phyloP scores from a whole-genome alignment of 2,113 vertebrate genomes.

The Myotis davidii region DNA sequence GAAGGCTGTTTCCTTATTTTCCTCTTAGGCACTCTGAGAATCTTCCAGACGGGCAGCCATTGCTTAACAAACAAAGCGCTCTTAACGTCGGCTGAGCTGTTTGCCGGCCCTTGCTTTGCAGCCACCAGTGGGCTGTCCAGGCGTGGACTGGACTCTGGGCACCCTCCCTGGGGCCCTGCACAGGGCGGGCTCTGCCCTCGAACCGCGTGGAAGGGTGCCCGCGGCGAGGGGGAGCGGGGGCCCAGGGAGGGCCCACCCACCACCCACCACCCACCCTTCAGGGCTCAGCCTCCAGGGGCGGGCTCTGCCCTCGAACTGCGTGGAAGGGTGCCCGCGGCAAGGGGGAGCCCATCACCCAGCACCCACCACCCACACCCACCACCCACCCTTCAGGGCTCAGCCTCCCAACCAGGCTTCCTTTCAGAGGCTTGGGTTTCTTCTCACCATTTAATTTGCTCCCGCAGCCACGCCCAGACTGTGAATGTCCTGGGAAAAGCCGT shows the following conservation, averaged over 20 bases:
- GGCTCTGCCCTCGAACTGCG: background rate
- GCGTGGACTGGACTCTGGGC: background rate
- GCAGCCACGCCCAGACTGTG: constrained; percentile 57
- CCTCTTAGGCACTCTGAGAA: background rate
- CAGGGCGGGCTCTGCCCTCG: background rate
- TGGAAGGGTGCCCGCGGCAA: accelerated
- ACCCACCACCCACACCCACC: background rate
- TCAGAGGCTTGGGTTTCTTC: constrained; percentile 1
- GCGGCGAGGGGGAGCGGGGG: accelerated
- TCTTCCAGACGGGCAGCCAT: background rate
- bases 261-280: background rate
- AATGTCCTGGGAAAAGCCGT: constrained; percentile 66
- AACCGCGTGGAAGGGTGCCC: accelerated
- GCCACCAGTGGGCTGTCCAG: accelerated
- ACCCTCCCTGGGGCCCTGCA: background rate
- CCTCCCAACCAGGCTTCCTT: background rate
- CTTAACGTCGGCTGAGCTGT: background rate
- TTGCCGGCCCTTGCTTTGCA: background rate
- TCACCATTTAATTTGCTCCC: background rate
- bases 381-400: background rate
- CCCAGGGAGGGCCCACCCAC: background rate
- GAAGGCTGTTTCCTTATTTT: background rate
- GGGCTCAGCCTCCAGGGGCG: no score
- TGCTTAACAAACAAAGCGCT: background rate
- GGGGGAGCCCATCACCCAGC: background rate